phyloP scores from a whole-genome alignment of 2,888 invertebrate species.

The Anorthoa munda region DNA sequence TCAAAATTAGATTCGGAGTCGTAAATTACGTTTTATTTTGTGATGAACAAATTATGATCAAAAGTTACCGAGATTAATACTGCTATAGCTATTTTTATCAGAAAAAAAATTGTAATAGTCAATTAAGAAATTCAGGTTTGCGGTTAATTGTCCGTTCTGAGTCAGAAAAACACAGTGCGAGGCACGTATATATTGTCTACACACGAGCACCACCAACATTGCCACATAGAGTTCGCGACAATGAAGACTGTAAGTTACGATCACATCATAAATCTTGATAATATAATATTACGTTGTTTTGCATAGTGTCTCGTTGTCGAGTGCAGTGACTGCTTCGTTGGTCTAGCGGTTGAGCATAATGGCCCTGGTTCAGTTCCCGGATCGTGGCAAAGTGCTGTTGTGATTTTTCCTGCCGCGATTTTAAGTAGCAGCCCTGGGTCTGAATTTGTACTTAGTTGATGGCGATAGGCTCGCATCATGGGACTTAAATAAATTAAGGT shows the following conservation, averaged over 20 bases:
- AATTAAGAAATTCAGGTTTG: conserved; percentile 27
- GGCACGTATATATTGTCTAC: conserved; percentile 75
- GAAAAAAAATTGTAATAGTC: conserved; percentile 10
- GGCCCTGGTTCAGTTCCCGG: not conserved
- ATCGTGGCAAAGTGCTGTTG: not conserved
- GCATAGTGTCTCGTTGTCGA: not conserved
- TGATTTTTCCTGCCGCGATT: not conserved
- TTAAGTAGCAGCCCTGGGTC: not conserved
- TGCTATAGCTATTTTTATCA: too few species aligned
- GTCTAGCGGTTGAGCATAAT: not conserved
- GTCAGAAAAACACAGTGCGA: conserved; percentile 65
- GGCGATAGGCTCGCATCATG: not conserved
- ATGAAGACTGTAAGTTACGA: conserved; percentile 83
- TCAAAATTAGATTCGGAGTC: conserved; percentile 24
- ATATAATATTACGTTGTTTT: not conserved
- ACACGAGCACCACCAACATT: conserved; percentile 68
- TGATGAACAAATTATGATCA: conserved; percentile 1
- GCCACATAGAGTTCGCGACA: conserved; percentile 71
- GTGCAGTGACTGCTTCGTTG: not conserved
- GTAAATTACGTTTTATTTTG: not conserved
- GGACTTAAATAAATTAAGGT: not conserved
- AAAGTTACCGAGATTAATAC: not conserved
- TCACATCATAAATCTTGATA: conserved; percentile 2
- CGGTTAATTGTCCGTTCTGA: conserved; percentile 80
- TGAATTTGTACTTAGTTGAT: not conserved